Base-by-base conservation (phyloP, 1,140 invertebrate genomes). In the Bombus soroeensis region DNA sequence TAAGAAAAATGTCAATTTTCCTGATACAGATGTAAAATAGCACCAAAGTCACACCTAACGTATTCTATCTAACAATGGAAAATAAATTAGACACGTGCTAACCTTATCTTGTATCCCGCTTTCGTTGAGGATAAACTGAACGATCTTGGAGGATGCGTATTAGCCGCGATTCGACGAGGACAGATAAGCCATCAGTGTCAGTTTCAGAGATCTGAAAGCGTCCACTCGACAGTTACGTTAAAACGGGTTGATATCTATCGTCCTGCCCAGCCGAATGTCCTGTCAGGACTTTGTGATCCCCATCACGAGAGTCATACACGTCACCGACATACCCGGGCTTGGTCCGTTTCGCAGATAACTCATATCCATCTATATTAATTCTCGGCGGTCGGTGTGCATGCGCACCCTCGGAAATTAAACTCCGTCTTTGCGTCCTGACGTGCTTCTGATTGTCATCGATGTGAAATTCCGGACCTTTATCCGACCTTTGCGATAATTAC, bases 161-260 rank as follows among this genome's bases (percentile, higher is more conserved):
- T 79, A 85, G 41, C 72, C 22, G 34, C 75, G 70, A 47, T 64
- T 81, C 53, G 80, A 86, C 83, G 79, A 90, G 73, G 76, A 88
- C 89, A 90, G 93, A 93, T 94, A 92, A 90, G 91, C 93, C 91
- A 94, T 94, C 94, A 94, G 90, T 92, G 94, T 94, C 94, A 94
- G 91, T 93, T 94, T 93, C 94, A 94, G 93, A 92, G 92, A 93
- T 90, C 81, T 72, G 84, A 90, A 92, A 89, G 85, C 90, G 91
- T 93, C 93, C 93, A 93, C 93, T 94, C 91, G 93, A 94, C 92
- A 94, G 91, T 93, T 93, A 93, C 92, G 93, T 92, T 93, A 94
- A 94, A 94, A 92, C 90, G 92, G 91, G 91, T 93, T 93, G 92
- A 93, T 93, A 92, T 93, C 93, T 92, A 94, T 93, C 92, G 92